Base-by-base conservation (phyloP, 2,113 vertebrate species). In the Brienomyrus longianalis region DNA sequence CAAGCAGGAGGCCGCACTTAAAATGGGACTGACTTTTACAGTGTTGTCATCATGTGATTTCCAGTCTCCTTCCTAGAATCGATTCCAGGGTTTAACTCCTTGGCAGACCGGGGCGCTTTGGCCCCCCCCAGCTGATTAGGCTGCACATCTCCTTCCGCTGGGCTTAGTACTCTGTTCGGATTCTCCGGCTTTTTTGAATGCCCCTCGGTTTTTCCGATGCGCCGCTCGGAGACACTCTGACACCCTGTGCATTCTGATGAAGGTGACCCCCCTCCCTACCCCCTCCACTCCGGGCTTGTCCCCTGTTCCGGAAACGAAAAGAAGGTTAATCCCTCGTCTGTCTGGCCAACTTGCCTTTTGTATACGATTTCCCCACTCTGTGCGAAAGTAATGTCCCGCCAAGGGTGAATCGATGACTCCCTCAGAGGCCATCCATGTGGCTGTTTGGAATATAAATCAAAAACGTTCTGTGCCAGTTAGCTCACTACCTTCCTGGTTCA, bases 1-100 rank as follows among this genome's bases (percentile, higher is more conserved):
- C 89, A 90, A 93, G 93, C 93, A 91, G 90, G 89, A 90, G 90
- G 93, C 93, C 94, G 91, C 92, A 92, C 92, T 94, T 94, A 94
- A 94, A 94, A 94, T 92, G 93, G 92, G 92, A 92, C 89, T 90
- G 93, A 90, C 92, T 90, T 92, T 87, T 89, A 87, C 54, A 77
- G 54, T 85, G 86, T 51, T 91, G 74, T 88, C 77, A 88, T 88
- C 89, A 88, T 90, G 87, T 87, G 45, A 84, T 88, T 87, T 88
- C 70, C 88, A 89, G 88, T 56, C 86, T 86, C 88, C n/a, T 89
- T 86, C 77, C 80, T 88, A 88, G 90, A 90, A 90, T 52, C 77
- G 23, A 62, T 90, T 90, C 74, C 90, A 90, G 88, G 90, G 88
- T 89, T 89, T 90, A 90, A 90, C 87, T 89, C 88, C 77, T 85